Evolutionary conservation across 2,888 invertebrate genomes (phyloP), one percentile per base, ranked within the genome.

Genomic region (Merodon equestris): DNA sequence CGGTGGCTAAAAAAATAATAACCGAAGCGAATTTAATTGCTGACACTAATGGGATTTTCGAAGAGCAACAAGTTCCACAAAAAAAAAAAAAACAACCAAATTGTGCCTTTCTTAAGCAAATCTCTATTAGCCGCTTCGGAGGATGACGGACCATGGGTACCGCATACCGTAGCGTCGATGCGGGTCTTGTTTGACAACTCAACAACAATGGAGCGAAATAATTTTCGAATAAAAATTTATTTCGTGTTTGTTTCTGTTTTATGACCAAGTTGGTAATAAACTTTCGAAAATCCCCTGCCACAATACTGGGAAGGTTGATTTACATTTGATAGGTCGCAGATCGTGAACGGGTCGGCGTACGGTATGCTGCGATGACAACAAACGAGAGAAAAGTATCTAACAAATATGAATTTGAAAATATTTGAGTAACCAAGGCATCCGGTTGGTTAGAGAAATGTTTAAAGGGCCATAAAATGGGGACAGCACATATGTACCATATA

Each of bases 391-490:
- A 36, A 42, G 15, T 27, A 42, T 14, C 9, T 5, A 19, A 67
- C 48, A 77, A 68, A 58, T 77, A 77, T 77, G 72, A 67, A 53
- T 77, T 77, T 27, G 27, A 77, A 72, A 67, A 72, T 77, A 72
- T 77, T 77, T 77, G 61, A 77, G 54, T 77, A 61, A 67, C 72
- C 72, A 77, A n/a, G n/a, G n/a, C n/a, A n/a, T 77, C 72, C 67
- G 57, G 27, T 14, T 51, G 61, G 60, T 51, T 56, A 15, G 50
- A 45, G 48, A 53, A 72, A 72, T 67, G 57, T 77, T 77, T 77
- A 77, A 77, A 77, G 72, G 67, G 47, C 61, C 45, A 72, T 77
- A 77, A 77, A 76, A 57, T n/a, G n/a, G n/a, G 27, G 60, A 67
- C 66, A 63, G 72, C 57, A 72, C n/a, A n/a, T n/a, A n/a, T n/a